A percentile compares a stretch with the other conserved stretches of the same genome.
Evolutionary conservation across 2,113 vertebrate species (phyloP).

Genomic region (Hystrix brachyura): DNA sequence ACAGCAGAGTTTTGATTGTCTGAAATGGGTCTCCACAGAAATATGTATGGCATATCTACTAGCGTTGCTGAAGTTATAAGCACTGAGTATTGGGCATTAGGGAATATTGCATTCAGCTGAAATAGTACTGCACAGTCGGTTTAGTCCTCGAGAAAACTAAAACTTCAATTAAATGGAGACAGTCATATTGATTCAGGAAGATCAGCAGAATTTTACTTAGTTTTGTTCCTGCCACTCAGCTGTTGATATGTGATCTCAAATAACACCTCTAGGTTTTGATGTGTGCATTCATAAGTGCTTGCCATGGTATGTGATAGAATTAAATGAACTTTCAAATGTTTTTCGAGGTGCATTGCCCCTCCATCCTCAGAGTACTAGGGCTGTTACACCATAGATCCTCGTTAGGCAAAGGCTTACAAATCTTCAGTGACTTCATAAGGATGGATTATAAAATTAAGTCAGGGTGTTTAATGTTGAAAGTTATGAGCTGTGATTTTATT

Average conservation of each 20-base stretch:
- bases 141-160: constrained; percentile 28
- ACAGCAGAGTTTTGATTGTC: background rate
- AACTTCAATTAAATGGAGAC: background rate
- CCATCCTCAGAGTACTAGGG: constrained; percentile 46
- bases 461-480: constrained; percentile 66
- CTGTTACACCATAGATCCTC: constrained; percentile 31
- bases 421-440: constrained; percentile 70
- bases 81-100: background rate
- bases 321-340: constrained; percentile 66
- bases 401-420: constrained; percentile 69
- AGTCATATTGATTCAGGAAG: constrained; percentile 12
- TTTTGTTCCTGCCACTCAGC: constrained; percentile 50
- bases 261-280: constrained; percentile 45
- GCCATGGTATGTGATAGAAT: constrained; percentile 19
- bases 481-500: constrained; percentile 73
- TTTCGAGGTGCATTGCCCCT: constrained; percentile 56
- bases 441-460: constrained; percentile 73
- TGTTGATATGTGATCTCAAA: constrained; percentile 21
- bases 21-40: constrained; percentile 27
- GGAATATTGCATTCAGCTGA: background rate
- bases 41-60: background rate
- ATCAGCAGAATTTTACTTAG: constrained; percentile 13
- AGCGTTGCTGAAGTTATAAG: background rate
- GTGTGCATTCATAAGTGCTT: constrained; percentile 55
- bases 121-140: background rate